Evolutionary conservation across 2,888 invertebrate genomes (phyloP), one percentile per base, ranked within the genome.

Genomic region (Digitonthophagus gazella): DNA sequence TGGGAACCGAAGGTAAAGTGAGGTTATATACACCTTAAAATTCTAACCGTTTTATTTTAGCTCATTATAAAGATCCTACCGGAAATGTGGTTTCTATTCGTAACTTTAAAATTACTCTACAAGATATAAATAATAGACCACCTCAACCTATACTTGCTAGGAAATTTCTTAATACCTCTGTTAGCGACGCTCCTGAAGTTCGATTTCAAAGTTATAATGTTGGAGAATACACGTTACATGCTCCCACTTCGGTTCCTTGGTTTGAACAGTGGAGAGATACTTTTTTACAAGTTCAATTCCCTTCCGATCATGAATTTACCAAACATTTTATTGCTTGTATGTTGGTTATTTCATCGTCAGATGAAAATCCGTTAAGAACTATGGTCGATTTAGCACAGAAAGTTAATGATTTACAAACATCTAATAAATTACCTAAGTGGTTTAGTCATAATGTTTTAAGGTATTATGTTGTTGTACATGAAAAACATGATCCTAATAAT

Each of bases 271-370:
- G 97, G 95, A 88, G 97, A 76, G 95, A 96, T 76, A 92, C 92
- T 20, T 97, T 97, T 82, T 85, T 96, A 58, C 90, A 92, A 78
- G 90, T 95, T 70, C 91, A 95, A 80, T 93, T 92, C 80, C 93
- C 94, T 15, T 92, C 93, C 2, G 98, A 98, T 79, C 98, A 98
- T 85, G 99, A 99, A 84, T 98, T 96, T 79, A 93, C 96, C 0
- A 93, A 93, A 78, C 95, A 96, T 82, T 92, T 93, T 78, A 80
- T 95, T 66, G 92, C 92, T 11, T 95, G 95, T 80, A 88, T 95
- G 77, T 87, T 95, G 76, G 90, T 93, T 11, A 86, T 90, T 15
- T 90, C 91, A 16, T 89, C 91, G 28, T 83, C 86, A 28, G 93
- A 93, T 81, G 87, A 89, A 0, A 90, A 90, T 84, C 93, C 96